A percentile compares a stretch with the other conserved stretches of the same genome.
These are phyloP conservation scores for Bos indicus DNA, from an alignment of 2,113 vertebrate species.

Conservation along the genomic window DNA sequence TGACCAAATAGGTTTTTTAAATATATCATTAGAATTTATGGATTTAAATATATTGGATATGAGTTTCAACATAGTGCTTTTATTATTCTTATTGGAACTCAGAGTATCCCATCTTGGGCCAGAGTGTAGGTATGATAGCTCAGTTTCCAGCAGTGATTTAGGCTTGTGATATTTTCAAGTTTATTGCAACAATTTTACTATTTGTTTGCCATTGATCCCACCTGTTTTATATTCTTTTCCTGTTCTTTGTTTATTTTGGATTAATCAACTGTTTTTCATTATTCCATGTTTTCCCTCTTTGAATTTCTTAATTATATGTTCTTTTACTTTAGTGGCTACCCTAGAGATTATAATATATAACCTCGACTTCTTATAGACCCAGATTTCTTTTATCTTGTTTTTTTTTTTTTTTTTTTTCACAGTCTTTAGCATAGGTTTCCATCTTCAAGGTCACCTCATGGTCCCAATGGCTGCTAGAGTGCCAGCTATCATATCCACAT, in stretches of 20 bases:
- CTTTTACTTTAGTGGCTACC: background rate
- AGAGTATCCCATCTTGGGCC: background rate
- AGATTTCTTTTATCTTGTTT: background rate
- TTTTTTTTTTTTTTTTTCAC: background rate
- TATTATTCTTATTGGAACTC: background rate
- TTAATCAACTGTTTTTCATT: background rate
- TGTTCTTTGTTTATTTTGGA: background rate
- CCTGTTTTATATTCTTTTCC: background rate
- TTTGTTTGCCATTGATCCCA: background rate
- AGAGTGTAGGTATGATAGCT: background rate
- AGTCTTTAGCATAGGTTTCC: background rate
- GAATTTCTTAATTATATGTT: background rate
- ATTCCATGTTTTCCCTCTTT: background rate
- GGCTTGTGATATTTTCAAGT: background rate
- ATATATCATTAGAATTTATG: background rate
- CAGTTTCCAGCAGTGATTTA: background rate
- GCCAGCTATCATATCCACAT: background rate
- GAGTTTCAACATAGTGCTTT: background rate
- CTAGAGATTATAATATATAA: background rate
- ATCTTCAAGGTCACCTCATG: background rate
- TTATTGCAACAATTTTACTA: background rate
- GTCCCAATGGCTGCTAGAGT: background rate
- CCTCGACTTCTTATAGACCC: background rate
- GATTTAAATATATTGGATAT: background rate
- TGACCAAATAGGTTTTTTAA: background rate